Percentiles rank a stretch among this genome's conserved stretches.
Conservation (phyloP, 1,140 invertebrate species). For the Zaprionus africanus region DNA sequence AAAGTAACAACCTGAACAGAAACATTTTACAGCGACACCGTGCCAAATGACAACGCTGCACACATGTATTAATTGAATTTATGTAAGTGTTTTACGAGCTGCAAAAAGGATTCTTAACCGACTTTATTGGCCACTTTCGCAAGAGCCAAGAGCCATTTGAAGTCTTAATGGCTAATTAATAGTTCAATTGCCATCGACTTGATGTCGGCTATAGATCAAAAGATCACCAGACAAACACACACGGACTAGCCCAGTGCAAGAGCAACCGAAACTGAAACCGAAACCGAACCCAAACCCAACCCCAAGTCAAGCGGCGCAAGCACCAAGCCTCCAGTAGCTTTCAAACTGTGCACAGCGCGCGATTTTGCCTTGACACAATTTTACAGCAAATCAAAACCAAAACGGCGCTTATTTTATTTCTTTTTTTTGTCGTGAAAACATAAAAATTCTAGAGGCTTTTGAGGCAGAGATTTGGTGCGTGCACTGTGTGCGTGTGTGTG, state of each 20-base stretch:
- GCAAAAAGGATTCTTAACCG: neutral
- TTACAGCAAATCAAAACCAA: constrained; percentile 22
- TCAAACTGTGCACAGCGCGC: constrained; percentile 75
- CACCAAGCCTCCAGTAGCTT: constrained; percentile 53
- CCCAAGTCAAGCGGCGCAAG: constrained; percentile 40
- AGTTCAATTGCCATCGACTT: constrained; percentile 39
- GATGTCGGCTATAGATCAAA: constrained; percentile 65
- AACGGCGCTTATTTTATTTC: constrained; percentile 44
- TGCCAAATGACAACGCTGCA: constrained; percentile 60
- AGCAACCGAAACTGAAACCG: neutral
- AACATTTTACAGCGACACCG: constrained; percentile 36
- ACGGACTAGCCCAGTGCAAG: constrained; percentile 35
- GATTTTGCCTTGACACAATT: constrained; percentile 70
- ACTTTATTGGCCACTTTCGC: constrained; percentile 10
- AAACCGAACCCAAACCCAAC: constrained; percentile 10
- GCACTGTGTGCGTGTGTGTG: neutral
- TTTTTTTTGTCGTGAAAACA: constrained; percentile 54
- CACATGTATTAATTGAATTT: constrained; percentile 64
- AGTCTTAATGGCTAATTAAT: constrained; percentile 37
- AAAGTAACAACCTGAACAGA: constrained; percentile 24
- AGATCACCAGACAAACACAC: constrained; percentile 33
- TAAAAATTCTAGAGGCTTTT: constrained; percentile 60
- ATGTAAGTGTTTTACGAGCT: constrained; percentile 44
- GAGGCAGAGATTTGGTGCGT: constrained; percentile 15
- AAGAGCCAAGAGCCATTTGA: constrained; percentile 1